Evolutionary conservation across 2,113 vertebrate species (phyloP).

Genomic region (Pterocles burchelli): DNA sequence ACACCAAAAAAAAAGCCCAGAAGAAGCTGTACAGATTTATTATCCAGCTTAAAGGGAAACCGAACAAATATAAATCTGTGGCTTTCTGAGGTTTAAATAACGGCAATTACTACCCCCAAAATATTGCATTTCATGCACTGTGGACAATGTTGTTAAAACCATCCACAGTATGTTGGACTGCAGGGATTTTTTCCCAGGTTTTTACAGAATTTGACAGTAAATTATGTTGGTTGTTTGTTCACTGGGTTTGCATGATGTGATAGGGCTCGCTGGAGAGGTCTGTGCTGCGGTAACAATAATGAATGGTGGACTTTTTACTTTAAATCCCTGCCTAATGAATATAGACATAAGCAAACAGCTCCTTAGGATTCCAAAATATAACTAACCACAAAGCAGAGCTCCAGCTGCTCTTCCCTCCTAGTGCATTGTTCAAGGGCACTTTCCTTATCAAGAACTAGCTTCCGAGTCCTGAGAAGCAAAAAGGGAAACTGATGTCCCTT

Average conservation of each 20-base stretch:
- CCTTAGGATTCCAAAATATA: constrained; percentile 50
- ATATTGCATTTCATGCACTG: constrained; percentile 46
- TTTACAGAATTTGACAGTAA: constrained; percentile 37
- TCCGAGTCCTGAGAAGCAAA: neutral
- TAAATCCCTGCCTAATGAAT: constrained; percentile 65
- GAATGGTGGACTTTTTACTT: constrained; percentile 43
- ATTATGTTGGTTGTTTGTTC: constrained; percentile 45
- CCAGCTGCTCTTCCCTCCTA: constrained; percentile 16
- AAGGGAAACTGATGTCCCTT: neutral
- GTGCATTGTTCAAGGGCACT: constrained; percentile 16
- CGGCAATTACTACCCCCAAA: constrained; percentile 58
- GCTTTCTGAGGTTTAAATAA: constrained; percentile 65
- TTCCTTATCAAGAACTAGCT: neutral
- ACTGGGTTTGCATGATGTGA: constrained; percentile 43
- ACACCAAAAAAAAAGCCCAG: neutral
- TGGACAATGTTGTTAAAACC: constrained; percentile 50
- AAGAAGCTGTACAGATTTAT: constrained; percentile 53
- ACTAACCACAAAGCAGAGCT: constrained; percentile 40
- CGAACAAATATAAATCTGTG: constrained; percentile 39
- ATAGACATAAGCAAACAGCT: constrained; percentile 62
- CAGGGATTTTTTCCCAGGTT: constrained; percentile 23
- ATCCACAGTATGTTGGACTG: constrained; percentile 36
- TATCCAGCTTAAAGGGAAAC: constrained; percentile 58
- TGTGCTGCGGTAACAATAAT: constrained; percentile 45
- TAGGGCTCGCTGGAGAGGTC: constrained; percentile 11